Conservation (phyloP, 2,113 vertebrate species). For the Eidolon helvum region DNA sequence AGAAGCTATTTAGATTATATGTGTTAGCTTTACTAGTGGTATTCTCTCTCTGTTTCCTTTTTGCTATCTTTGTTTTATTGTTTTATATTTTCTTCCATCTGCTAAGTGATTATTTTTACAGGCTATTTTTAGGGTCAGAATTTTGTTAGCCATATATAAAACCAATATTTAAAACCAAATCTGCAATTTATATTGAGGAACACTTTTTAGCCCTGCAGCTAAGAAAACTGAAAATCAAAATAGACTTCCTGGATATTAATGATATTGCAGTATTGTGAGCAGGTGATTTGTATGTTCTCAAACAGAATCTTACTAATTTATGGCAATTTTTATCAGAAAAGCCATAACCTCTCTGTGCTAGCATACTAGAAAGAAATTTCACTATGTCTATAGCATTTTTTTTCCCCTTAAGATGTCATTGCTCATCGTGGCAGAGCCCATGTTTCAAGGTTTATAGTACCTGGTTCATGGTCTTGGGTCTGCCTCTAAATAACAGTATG, state of each 20-base stretch:
- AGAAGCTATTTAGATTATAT: not conserved
- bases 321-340: constrained; percentile 16
- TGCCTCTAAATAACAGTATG: not conserved
- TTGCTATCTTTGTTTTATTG: not conserved
- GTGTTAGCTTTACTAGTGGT: not conserved
- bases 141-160: not conserved
- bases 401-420: not conserved
- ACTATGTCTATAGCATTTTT: not conserved
- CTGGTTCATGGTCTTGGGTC: not conserved
- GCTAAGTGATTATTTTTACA: not conserved
- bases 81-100: constrained; percentile 16
- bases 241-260: not conserved
- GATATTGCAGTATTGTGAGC: not conserved
- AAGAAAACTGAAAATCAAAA: not conserved
- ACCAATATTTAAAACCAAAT: constrained; percentile 25
- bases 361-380: not conserved
- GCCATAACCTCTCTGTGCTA: not conserved
- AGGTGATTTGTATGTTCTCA: not conserved
- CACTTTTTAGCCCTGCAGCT: not conserved
- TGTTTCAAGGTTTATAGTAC: not conserved
- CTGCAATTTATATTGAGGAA: not conserved
- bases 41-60: not conserved
- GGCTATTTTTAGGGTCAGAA: not conserved
- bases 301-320: not conserved
- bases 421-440: not conserved